Base-by-base conservation (phyloP, 92 coral and sea anemone species). In the Epizoanthus illoricatus region DNA sequence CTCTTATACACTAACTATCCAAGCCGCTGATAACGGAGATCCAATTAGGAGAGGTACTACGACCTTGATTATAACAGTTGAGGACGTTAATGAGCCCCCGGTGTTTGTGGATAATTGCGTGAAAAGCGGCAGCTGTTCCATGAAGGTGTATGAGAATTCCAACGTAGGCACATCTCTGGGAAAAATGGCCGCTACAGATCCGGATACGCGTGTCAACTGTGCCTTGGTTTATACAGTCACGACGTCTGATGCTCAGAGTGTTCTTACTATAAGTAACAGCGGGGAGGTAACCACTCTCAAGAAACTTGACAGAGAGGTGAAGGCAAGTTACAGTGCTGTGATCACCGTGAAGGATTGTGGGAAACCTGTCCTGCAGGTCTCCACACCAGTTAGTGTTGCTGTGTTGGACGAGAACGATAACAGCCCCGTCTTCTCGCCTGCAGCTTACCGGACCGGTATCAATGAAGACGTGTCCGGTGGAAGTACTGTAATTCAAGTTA, bases 271-370 rank as follows among this genome's bases (percentile, higher is more conserved):
- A 16, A 79, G 83, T 52, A 63, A 64, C 67, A 78, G 66, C 17
- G 98, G 98, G 0, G 28, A 76, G 54, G 84, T 97, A 28, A 65
- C 76, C 5, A 85, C 92, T 15, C 54, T 21, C 5, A 74, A 83
- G 39, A 19, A 16, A 16, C 83, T 97, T 13, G 99, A 97, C 69
- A 94, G 99, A 8, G 99, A 97, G 63, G 79, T 79, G 0, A 86
- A 81, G 69, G 81, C 91, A 18, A 79, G 65, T 17, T 97, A 93
- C 81, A 87, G 78, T 13, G 88, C 90, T 19, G 69, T 79, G 43
- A 88, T 93, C 67, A 86, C 88, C 1, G 99, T 82, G 49, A 88
- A 79, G 11, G 99, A 97, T 71, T 89, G 97, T 61, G 94, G 94
- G 36, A 60, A 73, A 19, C 97, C 97, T 5, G 82, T 91, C 28